phyloP scores from a whole-genome alignment of 2,888 invertebrate species.

The Apoda limacodes region DNA sequence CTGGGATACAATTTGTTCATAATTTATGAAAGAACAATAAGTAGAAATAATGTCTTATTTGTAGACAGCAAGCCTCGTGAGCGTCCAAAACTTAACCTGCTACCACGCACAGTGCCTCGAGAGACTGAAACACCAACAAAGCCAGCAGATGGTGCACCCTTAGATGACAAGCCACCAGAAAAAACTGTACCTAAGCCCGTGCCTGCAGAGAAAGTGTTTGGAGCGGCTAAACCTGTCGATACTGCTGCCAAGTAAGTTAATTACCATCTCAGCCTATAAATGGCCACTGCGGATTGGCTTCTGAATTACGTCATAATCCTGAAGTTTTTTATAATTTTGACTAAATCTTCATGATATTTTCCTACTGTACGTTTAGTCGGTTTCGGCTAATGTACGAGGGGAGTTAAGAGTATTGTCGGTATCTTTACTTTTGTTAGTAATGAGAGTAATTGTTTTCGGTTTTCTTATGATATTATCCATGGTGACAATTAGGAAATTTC shows the following conservation, averaged over 20 bases:
- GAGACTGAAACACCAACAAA: conserved; percentile 51
- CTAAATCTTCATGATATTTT: no score
- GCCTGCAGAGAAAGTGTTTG: conserved; percentile 85
- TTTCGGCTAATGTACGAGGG: no score
- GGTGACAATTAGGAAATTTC: no score
- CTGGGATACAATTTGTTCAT: no score
- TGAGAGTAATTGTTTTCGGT: no score
- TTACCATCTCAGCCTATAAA: not conserved
- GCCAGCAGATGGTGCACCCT: conserved; percentile 42
- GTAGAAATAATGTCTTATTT: conserved; percentile 1
- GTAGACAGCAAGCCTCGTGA: conserved; percentile 69
- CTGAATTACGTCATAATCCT: no score
- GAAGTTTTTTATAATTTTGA: no score
- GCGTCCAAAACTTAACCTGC: conserved; percentile 82
- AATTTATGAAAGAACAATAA: no score
- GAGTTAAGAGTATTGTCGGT: no score
- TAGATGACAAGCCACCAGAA: conserved; percentile 28
- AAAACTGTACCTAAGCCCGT: conserved; percentile 57
- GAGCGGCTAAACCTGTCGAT: conserved; percentile 95
- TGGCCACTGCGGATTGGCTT: not conserved
- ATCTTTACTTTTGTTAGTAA: no score
- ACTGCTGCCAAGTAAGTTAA: conserved; percentile 78
- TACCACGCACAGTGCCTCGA: conserved; percentile 83
- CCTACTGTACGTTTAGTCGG: no score
- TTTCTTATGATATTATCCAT: no score